Evolutionary conservation across 1,140 invertebrate genomes (phyloP).

Genomic region (Lasioglossum albipes): DNA sequence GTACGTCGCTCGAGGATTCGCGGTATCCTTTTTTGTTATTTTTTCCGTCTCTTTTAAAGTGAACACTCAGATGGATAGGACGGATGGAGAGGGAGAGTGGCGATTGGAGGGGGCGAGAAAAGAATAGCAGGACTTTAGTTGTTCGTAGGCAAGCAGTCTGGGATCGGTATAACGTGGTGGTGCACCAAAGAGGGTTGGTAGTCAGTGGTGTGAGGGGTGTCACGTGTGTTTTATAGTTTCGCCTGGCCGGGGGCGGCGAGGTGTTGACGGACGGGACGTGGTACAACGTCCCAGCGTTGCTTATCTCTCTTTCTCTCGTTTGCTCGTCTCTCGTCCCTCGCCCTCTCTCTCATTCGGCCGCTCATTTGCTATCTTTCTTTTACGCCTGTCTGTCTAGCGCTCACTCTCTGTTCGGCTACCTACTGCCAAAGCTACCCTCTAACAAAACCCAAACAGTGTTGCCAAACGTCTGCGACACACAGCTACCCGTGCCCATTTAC

Average conservation of each 20-base stretch:
- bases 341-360: constrained; percentile 56
- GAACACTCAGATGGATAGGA: constrained; percentile 15
- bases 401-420: constrained; percentile 64
- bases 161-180: constrained; percentile 60
- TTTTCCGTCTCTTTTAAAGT: constrained; percentile 25
- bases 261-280: constrained; percentile 77
- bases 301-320: constrained; percentile 55
- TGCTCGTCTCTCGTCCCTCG: constrained; percentile 39
- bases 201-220: constrained; percentile 67
- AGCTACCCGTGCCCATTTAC: constrained; percentile 73
- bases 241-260: constrained; percentile 70
- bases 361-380: constrained; percentile 22
- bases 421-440: constrained; percentile 70
- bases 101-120: constrained; percentile 1
- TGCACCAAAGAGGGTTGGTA: constrained; percentile 56
- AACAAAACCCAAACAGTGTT: constrained; percentile 77
- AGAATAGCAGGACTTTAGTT: constrained; percentile 36
- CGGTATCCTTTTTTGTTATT: not conserved
- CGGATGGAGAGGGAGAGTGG: not conserved
- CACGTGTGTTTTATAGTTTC: constrained; percentile 78
- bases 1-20: constrained; percentile 32
- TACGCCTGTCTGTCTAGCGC: constrained; percentile 61
- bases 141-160: constrained; percentile 56
- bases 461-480: constrained; percentile 77
- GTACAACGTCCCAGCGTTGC: constrained; percentile 74